phyloP scores from a whole-genome alignment of 2,113 vertebrate species.

The Pangasianodon hypophthalmus region DNA sequence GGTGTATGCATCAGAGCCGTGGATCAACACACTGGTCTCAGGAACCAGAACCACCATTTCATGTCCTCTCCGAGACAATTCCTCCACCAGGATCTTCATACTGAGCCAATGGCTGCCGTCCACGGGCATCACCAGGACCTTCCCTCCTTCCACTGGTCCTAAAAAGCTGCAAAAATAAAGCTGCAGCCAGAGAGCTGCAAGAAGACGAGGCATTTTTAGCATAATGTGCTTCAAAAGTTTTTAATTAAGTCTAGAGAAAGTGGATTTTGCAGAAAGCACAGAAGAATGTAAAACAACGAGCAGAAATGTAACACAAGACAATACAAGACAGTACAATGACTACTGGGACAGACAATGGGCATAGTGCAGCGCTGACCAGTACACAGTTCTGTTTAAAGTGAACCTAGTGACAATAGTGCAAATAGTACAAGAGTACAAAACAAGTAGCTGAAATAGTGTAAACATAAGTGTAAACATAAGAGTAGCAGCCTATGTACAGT shows the following conservation, averaged over 20 bases:
- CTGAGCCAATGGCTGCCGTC: conserved; percentile 88
- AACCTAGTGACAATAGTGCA: no score
- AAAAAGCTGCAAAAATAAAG: conserved; percentile 60
- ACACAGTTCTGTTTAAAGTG: no score
- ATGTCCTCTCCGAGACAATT: conserved; percentile 74
- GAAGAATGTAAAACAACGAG: no score
- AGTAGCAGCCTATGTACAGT: no score
- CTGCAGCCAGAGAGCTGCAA: conserved; percentile 55
- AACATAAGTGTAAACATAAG: no score
- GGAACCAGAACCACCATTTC: conserved; percentile 76
- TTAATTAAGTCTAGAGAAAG: background rate
- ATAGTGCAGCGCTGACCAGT: no score
- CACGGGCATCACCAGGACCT: conserved; percentile 79
- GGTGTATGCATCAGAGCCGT: conserved; percentile 39
- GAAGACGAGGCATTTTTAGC: background rate
- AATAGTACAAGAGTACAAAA: no score
- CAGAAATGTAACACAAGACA: background rate
- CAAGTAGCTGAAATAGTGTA: no score
- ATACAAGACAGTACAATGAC: no score
- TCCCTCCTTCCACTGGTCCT: conserved; percentile 64
- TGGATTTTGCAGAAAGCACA: background rate
- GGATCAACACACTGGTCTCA: conserved; percentile 70
- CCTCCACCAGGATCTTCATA: conserved; percentile 77
- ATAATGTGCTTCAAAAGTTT: background rate
- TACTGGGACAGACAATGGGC: background rate